phyloP scores from a whole-genome alignment of 1,140 invertebrate genomes.

The Grapholita molesta region DNA sequence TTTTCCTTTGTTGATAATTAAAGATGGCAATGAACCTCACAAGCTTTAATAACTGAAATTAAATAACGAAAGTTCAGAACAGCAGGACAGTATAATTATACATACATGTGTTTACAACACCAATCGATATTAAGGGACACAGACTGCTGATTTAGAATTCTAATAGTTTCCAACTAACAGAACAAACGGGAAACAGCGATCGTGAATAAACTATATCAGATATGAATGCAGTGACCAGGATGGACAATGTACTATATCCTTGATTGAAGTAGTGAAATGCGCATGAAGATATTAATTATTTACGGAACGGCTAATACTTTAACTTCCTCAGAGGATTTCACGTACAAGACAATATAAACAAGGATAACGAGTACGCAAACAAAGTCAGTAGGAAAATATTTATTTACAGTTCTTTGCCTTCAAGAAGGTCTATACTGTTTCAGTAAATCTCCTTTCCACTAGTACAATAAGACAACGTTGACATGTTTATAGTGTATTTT shows the following conservation, averaged over 20 bases:
- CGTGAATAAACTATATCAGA: neutral
- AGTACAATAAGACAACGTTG: neutral
- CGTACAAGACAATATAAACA: neutral
- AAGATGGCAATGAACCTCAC: neutral
- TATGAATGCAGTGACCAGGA: neutral
- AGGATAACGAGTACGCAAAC: slow-evolving; percentile 13
- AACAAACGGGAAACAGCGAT: neutral
- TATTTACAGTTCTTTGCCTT: slow-evolving; percentile 9
- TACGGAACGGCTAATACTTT: neutral
- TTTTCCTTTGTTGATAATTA: neutral
- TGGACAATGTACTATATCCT: slow-evolving; percentile 3
- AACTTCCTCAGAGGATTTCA: neutral
- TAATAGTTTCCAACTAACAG: neutral
- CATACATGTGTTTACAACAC: neutral
- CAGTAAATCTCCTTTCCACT: slow-evolving; percentile 6
- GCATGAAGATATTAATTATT: neutral
- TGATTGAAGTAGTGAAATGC: neutral
- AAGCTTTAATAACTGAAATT: neutral
- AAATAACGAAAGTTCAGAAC: neutral
- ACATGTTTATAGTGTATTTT: slow-evolving; percentile 16
- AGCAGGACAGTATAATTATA: neutral
- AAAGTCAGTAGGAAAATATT: neutral
- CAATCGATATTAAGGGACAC: neutral
- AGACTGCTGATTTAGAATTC: neutral
- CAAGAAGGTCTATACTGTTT: slow-evolving; percentile 1